Conservation (phyloP, 2,888 invertebrate genomes). For the Amaurobius ferox region DNA sequence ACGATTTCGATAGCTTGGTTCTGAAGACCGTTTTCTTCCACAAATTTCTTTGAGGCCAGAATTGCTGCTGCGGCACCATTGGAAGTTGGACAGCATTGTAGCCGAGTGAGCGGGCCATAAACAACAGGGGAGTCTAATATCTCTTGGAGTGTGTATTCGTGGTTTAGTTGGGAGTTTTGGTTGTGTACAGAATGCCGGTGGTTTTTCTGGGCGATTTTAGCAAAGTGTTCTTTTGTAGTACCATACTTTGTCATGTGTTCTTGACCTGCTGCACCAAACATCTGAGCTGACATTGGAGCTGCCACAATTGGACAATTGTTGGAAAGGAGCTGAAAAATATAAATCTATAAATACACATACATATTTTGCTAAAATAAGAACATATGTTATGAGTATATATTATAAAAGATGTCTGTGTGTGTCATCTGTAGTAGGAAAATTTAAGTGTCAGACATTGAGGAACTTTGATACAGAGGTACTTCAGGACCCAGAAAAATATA, state of each 20-base stretch:
- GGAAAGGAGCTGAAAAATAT: constrained; percentile 81
- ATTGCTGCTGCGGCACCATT: constrained; percentile 98
- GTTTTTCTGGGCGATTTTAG: constrained; percentile 98
- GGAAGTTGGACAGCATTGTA: constrained; percentile 98
- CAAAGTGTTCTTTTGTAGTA: constrained; percentile 93
- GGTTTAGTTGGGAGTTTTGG: constrained; percentile 96
- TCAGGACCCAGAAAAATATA: no score
- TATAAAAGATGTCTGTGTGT: no score
- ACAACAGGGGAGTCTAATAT: constrained; percentile 88
- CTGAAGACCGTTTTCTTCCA: constrained; percentile 88
- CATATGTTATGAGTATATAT: no score
- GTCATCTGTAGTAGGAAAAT: no score
- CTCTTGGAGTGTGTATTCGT: constrained; percentile 93
- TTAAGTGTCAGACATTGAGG: no score
- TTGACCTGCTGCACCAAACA: constrained; percentile 96
- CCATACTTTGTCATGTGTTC: constrained; percentile 98
- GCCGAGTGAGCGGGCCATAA: constrained; percentile 93
- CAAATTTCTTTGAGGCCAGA: constrained; percentile 93
- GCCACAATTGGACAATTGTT: constrained; percentile 88
- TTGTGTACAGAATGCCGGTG: constrained; percentile 97
- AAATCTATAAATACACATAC: no score
- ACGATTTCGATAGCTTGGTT: constrained; percentile 94
- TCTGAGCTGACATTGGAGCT: constrained; percentile 93
- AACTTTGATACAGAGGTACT: no score
- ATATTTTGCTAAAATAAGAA: no score